phyloP scores from a whole-genome alignment of 2,888 invertebrate genomes.

The Lasioglossum vierecki region DNA sequence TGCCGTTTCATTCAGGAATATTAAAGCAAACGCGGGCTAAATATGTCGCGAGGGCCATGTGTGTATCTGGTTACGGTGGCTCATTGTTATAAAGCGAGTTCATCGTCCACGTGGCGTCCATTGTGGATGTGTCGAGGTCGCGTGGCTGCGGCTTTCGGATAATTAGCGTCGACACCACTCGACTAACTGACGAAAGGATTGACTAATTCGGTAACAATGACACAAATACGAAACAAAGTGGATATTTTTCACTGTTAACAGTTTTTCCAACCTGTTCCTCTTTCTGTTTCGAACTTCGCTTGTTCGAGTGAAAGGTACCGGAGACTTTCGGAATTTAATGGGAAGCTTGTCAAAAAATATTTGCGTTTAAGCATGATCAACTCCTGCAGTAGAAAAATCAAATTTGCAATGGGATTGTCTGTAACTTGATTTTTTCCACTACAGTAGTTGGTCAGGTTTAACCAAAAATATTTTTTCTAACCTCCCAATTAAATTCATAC shows the following conservation, averaged over 20 bases:
- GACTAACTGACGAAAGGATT: neutral
- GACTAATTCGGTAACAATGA: neutral
- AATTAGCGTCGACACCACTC: neutral
- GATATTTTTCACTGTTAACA: too few relatives aligned
- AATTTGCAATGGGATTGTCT: too few relatives aligned
- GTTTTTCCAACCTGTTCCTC: too few relatives aligned
- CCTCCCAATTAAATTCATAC: neutral
- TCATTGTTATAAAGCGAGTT: conserved; percentile 49
- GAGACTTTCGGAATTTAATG: too few relatives aligned
- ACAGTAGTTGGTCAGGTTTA: too few relatives aligned
- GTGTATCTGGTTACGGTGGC: conserved; percentile 17
- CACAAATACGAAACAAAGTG: too few relatives aligned
- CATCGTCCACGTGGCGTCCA: conserved; percentile 34
- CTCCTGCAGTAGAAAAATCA: too few relatives aligned
- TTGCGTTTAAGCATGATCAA: too few relatives aligned
- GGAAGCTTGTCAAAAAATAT: too few relatives aligned
- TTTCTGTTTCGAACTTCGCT: too few relatives aligned
- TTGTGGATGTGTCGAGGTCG: conserved; percentile 20
- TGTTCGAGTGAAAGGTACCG: too few relatives aligned
- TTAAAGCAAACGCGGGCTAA: conserved; percentile 30
- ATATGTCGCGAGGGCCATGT: conserved; percentile 14
- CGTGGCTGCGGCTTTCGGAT: neutral
- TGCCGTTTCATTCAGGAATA: conserved; percentile 30
- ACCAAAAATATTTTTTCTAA: neutral
- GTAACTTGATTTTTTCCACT: too few relatives aligned